Conservation (phyloP, 1,140 invertebrate genomes). For the Bombus vancouverensis region DNA sequence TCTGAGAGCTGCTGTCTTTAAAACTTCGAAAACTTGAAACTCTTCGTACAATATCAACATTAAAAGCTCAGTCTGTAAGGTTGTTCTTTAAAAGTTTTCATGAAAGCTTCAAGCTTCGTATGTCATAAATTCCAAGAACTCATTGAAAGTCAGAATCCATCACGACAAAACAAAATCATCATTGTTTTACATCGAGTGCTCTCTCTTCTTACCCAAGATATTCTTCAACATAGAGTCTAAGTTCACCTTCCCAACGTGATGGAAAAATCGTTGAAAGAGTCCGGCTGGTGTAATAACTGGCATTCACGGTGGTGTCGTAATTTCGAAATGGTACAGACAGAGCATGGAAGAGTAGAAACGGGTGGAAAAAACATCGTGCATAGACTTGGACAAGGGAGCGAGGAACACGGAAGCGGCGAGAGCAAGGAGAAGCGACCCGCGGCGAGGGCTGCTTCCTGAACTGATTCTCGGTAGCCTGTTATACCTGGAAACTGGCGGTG, state of each 20-base stretch:
- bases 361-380: background rate
- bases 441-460: constrained; percentile 56
- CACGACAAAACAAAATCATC: background rate
- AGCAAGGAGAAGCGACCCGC: background rate
- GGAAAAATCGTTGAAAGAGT: constrained; percentile 36
- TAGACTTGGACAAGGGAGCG: background rate
- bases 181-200: background rate
- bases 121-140: no score
- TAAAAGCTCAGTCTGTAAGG: no score
- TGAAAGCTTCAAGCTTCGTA: no score
- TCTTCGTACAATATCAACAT: no score
- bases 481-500: constrained; percentile 48
- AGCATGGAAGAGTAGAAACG: background rate
- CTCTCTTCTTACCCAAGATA: constrained; percentile 8
- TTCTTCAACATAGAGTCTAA: background rate
- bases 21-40: no score
- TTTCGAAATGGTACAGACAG: constrained; percentile 23
- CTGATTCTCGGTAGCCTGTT: constrained; percentile 30
- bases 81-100: no score
- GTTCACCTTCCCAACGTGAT: background rate
- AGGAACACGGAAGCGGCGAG: background rate
- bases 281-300: constrained; percentile 28
- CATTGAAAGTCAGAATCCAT: no score
- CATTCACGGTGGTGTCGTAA: constrained; percentile 29
- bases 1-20: no score